phyloP scores from a whole-genome alignment of 2,888 invertebrate genomes.

The Apamea anceps region DNA sequence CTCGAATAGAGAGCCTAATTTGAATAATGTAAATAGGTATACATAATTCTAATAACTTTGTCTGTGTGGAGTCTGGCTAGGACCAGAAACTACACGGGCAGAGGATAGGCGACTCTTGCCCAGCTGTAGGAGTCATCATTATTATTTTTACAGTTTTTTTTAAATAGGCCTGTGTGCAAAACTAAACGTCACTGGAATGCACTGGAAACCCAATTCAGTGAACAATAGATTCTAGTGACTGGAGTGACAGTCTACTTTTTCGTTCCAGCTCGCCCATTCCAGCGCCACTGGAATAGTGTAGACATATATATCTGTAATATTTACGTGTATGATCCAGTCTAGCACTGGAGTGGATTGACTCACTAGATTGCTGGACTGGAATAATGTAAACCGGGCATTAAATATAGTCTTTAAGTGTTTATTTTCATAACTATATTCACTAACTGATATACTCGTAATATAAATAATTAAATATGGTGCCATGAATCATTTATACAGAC shows the following conservation, averaged over 20 bases:
- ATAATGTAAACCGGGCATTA: background rate
- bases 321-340: background rate
- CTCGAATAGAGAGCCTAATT: conserved; percentile 40
- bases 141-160: background rate
- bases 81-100: too few relatives aligned
- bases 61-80: background rate
- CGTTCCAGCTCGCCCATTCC: background rate
- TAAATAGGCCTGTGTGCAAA: background rate
- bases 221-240: background rate
- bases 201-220: background rate
- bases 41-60: conserved; percentile 16
- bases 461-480: background rate
- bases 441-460: background rate
- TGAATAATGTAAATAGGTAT: conserved; percentile 39
- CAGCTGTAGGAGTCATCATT: background rate
- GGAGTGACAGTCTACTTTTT: background rate
- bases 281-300: background rate
- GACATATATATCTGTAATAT: background rate
- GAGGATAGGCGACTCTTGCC: too few relatives aligned
- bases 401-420: background rate
- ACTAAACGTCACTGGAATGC: background rate
- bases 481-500: background rate
- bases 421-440: background rate
- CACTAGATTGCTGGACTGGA: background rate
- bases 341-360: background rate